Percentiles rank a stretch among this genome's conserved stretches.
Conservation (phyloP, 2,113 vertebrate genomes). For the Rutilus rutilus region DNA sequence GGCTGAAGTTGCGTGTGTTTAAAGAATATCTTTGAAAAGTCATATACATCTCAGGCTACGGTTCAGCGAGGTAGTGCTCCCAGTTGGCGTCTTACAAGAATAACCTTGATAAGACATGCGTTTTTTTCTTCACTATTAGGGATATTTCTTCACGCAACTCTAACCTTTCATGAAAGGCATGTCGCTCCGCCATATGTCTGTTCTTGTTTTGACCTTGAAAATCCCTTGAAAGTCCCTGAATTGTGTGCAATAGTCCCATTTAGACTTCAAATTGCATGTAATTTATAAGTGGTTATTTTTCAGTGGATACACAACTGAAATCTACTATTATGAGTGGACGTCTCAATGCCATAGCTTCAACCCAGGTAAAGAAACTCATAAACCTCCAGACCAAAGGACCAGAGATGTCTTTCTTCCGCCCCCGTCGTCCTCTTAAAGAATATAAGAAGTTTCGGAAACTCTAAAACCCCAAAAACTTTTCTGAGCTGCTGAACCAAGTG, state of each 20-base stretch:
- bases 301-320: background rate
- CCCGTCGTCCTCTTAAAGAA: constrained; percentile 58
- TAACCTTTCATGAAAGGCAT: constrained; percentile 41
- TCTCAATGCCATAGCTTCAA: constrained; percentile 19
- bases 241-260: background rate
- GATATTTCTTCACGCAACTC: constrained; percentile 38
- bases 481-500: constrained; percentile 61
- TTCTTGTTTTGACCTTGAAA: constrained; percentile 32
- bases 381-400: constrained; percentile 23
- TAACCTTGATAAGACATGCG: constrained; percentile 34
- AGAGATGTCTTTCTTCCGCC: constrained; percentile 44
- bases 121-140: constrained; percentile 20
- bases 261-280: background rate
- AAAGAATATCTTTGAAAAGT: constrained; percentile 36
- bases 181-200: constrained; percentile 29
- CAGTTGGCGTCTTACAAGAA: constrained; percentile 40
- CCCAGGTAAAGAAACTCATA: constrained; percentile 17
- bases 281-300: background rate
- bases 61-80: constrained; percentile 23
- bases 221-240: background rate
- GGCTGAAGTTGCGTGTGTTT: constrained; percentile 30
- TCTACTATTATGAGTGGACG: background rate
- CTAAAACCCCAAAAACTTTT: constrained; percentile 54
- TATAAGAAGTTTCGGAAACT: constrained; percentile 70
- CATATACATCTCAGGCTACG: background rate